Base-by-base conservation (phyloP, 2,113 vertebrate genomes). In the Hylia prasina region DNA sequence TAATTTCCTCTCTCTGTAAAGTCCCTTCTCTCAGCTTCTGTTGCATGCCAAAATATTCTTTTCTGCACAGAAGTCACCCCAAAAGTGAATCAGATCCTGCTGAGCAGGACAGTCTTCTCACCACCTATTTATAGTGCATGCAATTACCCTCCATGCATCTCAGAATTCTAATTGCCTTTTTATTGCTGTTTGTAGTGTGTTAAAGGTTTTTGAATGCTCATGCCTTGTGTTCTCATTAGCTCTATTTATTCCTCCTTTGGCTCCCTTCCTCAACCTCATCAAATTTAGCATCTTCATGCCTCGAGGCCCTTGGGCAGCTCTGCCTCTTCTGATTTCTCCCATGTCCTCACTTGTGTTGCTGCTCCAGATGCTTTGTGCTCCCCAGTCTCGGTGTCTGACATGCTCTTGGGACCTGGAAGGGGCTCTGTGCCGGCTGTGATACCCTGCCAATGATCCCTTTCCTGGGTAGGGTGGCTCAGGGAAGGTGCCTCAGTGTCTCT, bases 111-210 rank as follows among this genome's bases (percentile, higher is more conserved):
- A 76, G 77, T 92, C 87, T 92, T 96, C 57, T 33, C 31, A 92
- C 78, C 57, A 89, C 77, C 92, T 96, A 96, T 97, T 97, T 97
- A 94, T 96, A 97, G 93, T 40, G 61, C 6, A 4, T 83, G 86
- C 89, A 96, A 94, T 96, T 96, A 96, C 82, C 35, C 82, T 95
- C 84, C 79, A 53, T 92, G 89, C 95, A 81, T 95, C 83, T 94
- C 1, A 0, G 87, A 96, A 95, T 86, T 95, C 92, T 96, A 96
- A 97, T 97, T 96, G 95, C 93, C 94, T 96, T 97, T 97, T 97
- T 97, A 97, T 96, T 97, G 94, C 92, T 94, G 77, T 97, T 96
- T 94, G 97, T 80, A 96, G 48, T 35, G 90, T 96, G 96, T 94
- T 96, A 97, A 96, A 95, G 93, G 89, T 71, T 96, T 97, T 87